These are phyloP conservation scores for Drosophila quadrilineata DNA, from an alignment of 1,140 invertebrate species.

Conservation along the genomic window DNA sequence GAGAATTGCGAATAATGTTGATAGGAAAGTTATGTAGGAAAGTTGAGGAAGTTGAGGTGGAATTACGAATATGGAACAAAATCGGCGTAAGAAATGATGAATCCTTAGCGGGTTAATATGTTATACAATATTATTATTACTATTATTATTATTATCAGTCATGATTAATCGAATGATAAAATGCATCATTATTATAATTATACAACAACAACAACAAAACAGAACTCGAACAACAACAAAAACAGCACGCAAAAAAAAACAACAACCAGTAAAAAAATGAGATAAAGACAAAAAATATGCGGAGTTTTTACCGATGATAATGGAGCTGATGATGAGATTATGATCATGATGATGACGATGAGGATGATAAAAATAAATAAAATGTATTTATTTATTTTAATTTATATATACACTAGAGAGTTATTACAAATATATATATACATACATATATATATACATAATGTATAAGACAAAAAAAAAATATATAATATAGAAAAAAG, in stretches of 20 bases:
- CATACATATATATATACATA: slow-evolving; percentile 76
- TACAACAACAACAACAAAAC: slow-evolving; percentile 47
- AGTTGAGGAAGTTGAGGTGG: slow-evolving; percentile 22
- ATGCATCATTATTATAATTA: slow-evolving; percentile 57
- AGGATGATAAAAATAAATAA: slow-evolving; percentile 68
- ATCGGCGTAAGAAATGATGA: slow-evolving; percentile 32
- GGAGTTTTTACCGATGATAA: slow-evolving; percentile 68
- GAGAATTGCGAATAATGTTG: slow-evolving; percentile 37
- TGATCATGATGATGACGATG: slow-evolving; percentile 62
- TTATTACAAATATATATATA: slow-evolving; percentile 78
- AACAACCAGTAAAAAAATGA: slow-evolving; percentile 51
- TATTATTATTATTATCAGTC: too few relatives aligned
- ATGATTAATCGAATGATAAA: slow-evolving; percentile 60
- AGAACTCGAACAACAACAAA: slow-evolving; percentile 53
- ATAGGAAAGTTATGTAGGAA: slow-evolving; percentile 36
- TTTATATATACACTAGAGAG: slow-evolving; percentile 79
- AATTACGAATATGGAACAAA: slow-evolving; percentile 22
- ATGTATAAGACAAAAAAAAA: slow-evolving; percentile 68
- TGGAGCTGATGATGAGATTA: slow-evolving; percentile 62
- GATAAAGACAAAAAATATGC: slow-evolving; percentile 57
- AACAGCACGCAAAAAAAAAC: slow-evolving; percentile 55
- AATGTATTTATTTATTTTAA: slow-evolving; percentile 80
- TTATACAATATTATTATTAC: slow-evolving; percentile 73
- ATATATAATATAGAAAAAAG: not conserved
- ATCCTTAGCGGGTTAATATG: slow-evolving; percentile 44